Evolutionary conservation across 2,113 vertebrate species (phyloP), one percentile per base, ranked within the genome.

Genomic region (Hemichromis elongatus): DNA sequence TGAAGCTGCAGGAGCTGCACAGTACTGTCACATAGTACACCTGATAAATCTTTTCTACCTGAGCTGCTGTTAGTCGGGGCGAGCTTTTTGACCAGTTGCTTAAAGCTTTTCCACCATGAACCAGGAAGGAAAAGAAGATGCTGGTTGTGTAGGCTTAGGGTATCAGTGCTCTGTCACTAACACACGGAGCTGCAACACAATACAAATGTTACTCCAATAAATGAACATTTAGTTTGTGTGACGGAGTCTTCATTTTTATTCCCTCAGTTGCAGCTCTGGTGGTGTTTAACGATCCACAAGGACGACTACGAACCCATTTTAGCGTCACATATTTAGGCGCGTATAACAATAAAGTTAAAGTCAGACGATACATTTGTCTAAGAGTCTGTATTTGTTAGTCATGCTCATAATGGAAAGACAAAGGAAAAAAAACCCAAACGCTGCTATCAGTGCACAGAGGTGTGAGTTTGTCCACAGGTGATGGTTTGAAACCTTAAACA

Each of bases 121-220:
- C 59, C 57, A 61, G 57, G 30, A 61, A 35, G 57, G 1, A 37
- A 35, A 66, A 37, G 19, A 11, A 21, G 40, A 40, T 1, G 19
- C 12, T 66, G 33, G 21, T 13, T 1, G 6, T 37, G 33, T 66
- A 37, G 1, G 33, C 0, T 0, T 4, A 37, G 3, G 10, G 6
- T 37, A 63, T 5, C 19, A 37, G 5, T 61, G 57, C 9, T 11
- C 26, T 8, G 3, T 59, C 18, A 37, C 35, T 66, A 66, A 66
- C 2, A 8, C 7, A 2, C 61, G 40, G 61, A 37, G n/a, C 19
- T 42, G 5, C 11, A 8, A 40, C 35, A 21, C 19, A 37, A 30
- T 16, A 9, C 0, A 16, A 5, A 57, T 28, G 4, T 12, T 24
- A 56, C 6, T 56, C 54, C 11, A 26, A 7, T 26, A 56, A 56